Evolutionary conservation across 2,888 invertebrate genomes (phyloP).

Genomic region (Chironomus riparius): DNA sequence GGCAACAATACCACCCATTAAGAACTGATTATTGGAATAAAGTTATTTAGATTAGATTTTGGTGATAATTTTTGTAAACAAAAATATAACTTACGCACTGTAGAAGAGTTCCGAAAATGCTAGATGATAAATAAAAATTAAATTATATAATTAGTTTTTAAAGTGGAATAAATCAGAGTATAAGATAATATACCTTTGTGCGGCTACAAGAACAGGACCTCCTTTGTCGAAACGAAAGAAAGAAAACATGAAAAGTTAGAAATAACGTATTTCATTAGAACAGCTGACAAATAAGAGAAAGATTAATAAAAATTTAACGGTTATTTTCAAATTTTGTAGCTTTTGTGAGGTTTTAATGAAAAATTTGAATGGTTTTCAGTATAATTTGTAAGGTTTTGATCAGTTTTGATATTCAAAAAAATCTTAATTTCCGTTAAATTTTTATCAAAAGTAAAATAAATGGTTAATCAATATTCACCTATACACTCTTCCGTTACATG

Average conservation of each 20-base stretch:
- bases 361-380: too few species aligned
- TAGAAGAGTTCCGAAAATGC: conserved; percentile 76
- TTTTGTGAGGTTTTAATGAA: too few species aligned
- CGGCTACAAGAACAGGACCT: conserved; percentile 36
- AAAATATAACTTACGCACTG: too few species aligned
- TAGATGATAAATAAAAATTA: conserved; percentile 44
- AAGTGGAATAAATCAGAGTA: background rate
- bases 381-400: too few species aligned
- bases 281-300: too few species aligned
- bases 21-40: conserved; percentile 48
- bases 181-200: background rate
- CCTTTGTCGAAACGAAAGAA: conserved; percentile 36
- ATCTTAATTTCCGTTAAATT: background rate
- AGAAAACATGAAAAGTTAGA: too few species aligned
- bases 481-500: conserved; percentile 82
- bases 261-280: too few species aligned
- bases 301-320: too few species aligned
- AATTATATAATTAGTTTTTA: background rate
- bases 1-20: conserved; percentile 77
- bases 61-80: too few species aligned
- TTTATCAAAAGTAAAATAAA: background rate
- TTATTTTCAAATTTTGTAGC: too few species aligned
- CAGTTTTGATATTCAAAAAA: too few species aligned
- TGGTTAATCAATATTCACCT: conserved; percentile 60
- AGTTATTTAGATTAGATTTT: too few species aligned